Conservation (phyloP, 2,113 vertebrate genomes). For the Cacatua alba region DNA sequence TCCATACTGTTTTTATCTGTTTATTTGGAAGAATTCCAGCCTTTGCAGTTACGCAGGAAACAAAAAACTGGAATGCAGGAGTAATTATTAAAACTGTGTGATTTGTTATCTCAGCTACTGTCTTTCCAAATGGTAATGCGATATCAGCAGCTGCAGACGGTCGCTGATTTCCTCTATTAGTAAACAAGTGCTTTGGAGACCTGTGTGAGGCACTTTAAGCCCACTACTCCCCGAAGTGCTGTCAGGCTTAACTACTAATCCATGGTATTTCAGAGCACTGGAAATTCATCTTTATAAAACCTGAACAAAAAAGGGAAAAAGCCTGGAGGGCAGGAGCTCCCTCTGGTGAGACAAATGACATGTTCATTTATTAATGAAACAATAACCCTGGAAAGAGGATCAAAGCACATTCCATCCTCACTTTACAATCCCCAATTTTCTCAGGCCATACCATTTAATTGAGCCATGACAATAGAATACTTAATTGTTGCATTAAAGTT, state of each 20-base stretch:
- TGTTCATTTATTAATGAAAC: constrained; percentile 94
- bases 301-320: constrained; percentile 85
- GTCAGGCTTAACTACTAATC: constrained; percentile 90
- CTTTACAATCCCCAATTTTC: constrained; percentile 89
- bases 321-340: constrained; percentile 85
- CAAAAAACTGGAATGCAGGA: constrained; percentile 82
- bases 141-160: constrained; percentile 89
- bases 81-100: constrained; percentile 89
- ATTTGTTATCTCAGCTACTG: constrained; percentile 87
- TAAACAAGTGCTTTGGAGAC: constrained; percentile 91
- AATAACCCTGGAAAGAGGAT: constrained; percentile 97
- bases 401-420: constrained; percentile 95
- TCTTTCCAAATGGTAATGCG: constrained; percentile 87
- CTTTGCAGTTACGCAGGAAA: constrained; percentile 84
- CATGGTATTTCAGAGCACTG: constrained; percentile 89
- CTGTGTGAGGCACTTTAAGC: constrained; percentile 88
- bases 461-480: constrained; percentile 86
- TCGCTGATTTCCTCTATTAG: constrained; percentile 84
- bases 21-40: constrained; percentile 85
- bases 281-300: constrained; percentile 92
- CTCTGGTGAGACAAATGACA: constrained; percentile 94
- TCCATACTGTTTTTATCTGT: constrained; percentile 89
- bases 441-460: constrained; percentile 88
- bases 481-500: constrained; percentile 85
- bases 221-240: constrained; percentile 88